Evolutionary conservation across 2,888 invertebrate genomes (phyloP).

Genomic region (Drosophila parthenogenetica): DNA sequence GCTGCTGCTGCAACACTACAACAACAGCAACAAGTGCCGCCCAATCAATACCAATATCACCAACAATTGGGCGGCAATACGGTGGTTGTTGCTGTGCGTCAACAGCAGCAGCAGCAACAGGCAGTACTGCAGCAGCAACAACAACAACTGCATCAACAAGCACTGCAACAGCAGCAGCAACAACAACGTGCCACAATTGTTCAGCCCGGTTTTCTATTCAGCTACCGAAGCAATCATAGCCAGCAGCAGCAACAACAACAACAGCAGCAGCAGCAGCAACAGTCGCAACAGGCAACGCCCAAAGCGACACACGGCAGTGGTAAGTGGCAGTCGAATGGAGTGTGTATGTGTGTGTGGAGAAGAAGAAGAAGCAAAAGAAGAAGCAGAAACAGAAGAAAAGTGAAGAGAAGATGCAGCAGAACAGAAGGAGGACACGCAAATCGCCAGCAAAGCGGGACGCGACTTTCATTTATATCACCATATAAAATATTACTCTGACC

Average conservation of each 20-base stretch:
- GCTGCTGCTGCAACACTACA: slow-evolving; percentile 51
- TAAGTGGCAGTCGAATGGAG: slow-evolving; percentile 54
- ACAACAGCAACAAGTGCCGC: slow-evolving; percentile 60
- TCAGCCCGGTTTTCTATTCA: slow-evolving; percentile 81
- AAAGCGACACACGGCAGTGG: slow-evolving; percentile 75
- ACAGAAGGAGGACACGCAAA: slow-evolving; percentile 14
- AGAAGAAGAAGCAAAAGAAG: slow-evolving; percentile 18
- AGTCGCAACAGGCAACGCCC: slow-evolving; percentile 45
- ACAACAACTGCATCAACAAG: slow-evolving; percentile 64
- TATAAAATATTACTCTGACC: slow-evolving; percentile 11
- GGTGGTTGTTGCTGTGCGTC: slow-evolving; percentile 73
- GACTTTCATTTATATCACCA: slow-evolving; percentile 30
- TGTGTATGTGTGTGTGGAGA: slow-evolving; percentile 12
- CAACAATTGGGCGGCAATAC: slow-evolving; percentile 71
- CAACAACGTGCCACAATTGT: slow-evolving; percentile 77
- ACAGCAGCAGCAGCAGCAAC: slow-evolving; percentile 52
- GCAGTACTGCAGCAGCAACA: slow-evolving; percentile 84
- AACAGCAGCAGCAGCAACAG: slow-evolving; percentile 71
- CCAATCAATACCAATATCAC: slow-evolving; percentile 70
- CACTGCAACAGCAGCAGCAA: slow-evolving; percentile 57
- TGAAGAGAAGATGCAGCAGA: slow-evolving; percentile 10
- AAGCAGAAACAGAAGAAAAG: slow-evolving; percentile 1
- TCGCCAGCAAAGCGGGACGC: slow-evolving; percentile 40
- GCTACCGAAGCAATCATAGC: slow-evolving; percentile 74
- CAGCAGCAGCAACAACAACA: slow-evolving; percentile 53